phyloP scores from a whole-genome alignment of 2,113 vertebrate genomes.

The Pongo pygmaeus region DNA sequence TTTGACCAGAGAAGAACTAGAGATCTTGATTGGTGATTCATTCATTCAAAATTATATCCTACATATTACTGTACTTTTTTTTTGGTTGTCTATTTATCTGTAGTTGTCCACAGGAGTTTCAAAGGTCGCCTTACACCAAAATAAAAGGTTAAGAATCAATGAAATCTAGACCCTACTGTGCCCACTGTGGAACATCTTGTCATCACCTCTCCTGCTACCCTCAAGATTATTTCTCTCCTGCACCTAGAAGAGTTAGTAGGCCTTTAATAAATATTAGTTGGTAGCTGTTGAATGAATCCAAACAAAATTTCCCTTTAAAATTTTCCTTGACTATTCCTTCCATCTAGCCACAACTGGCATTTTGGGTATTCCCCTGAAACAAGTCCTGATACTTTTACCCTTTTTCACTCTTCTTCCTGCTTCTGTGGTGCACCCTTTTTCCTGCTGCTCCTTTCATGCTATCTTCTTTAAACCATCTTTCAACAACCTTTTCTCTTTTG shows the following conservation, averaged over 20 bases:
- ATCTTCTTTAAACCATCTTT: not conserved
- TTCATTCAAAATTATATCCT: not conserved
- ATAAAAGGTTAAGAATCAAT: not conserved
- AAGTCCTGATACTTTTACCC: not conserved
- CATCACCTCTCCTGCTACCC: not conserved
- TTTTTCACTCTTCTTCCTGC: not conserved
- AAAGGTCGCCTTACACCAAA: not conserved
- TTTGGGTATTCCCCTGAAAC: not conserved
- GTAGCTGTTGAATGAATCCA: not conserved
- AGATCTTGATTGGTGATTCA: not conserved
- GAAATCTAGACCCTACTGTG: not conserved
- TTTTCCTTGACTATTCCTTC: not conserved
- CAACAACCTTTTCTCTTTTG: not conserved
- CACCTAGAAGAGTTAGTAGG: not conserved
- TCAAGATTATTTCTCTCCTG: not conserved
- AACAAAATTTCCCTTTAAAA: not conserved
- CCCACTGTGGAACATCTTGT: not conserved
- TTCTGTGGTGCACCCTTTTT: not conserved
- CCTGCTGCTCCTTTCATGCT: not conserved
- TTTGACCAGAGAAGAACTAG: slow-evolving; percentile 20
- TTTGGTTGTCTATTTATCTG: not conserved
- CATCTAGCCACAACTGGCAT: not conserved
- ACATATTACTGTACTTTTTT: not conserved
- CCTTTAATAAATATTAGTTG: not conserved
- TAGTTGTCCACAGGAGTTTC: not conserved